Evolutionary conservation across 2,113 vertebrate genomes (phyloP).

Genomic region (Ranitomeya variabilis): DNA sequence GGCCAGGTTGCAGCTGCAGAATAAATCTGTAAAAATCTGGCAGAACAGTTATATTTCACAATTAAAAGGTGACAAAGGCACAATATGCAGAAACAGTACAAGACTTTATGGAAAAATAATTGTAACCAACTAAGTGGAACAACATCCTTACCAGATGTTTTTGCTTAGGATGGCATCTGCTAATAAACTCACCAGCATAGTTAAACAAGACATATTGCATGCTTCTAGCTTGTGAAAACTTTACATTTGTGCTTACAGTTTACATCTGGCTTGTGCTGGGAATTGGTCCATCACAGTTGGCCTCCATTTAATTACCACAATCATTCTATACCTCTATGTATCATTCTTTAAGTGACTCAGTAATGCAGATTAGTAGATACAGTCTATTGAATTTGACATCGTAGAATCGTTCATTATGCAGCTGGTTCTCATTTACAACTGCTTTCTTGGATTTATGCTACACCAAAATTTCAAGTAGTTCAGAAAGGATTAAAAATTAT

Average conservation of each 20-base stretch:
- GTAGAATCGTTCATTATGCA: neutral
- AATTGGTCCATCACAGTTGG: neutral
- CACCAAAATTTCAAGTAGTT: neutral
- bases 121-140: slow-evolving; percentile 10
- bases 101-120: slow-evolving; percentile 42
- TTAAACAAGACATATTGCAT: slow-evolving; percentile 24
- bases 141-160: slow-evolving; percentile 35
- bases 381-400: neutral
- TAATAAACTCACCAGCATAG: slow-evolving; percentile 42
- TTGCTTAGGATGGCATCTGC: slow-evolving; percentile 47
- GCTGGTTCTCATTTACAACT: neutral
- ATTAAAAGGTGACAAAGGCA: slow-evolving; percentile 32
- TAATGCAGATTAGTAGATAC: neutral
- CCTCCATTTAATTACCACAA: neutral
- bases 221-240: slow-evolving; percentile 11
- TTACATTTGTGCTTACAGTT: slow-evolving; percentile 42
- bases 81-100: slow-evolving; percentile 22
- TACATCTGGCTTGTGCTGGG: slow-evolving; percentile 8
- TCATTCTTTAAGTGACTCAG: neutral
- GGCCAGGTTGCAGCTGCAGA: neutral
- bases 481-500: neutral
- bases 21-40: neutral
- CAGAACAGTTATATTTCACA: slow-evolving; percentile 6
- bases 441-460: neutral
- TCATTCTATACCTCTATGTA: neutral